Evolutionary conservation across 1,140 invertebrate species (phyloP), one percentile per base, ranked within the genome.

Genomic region (Saxidomus purpurata): DNA sequence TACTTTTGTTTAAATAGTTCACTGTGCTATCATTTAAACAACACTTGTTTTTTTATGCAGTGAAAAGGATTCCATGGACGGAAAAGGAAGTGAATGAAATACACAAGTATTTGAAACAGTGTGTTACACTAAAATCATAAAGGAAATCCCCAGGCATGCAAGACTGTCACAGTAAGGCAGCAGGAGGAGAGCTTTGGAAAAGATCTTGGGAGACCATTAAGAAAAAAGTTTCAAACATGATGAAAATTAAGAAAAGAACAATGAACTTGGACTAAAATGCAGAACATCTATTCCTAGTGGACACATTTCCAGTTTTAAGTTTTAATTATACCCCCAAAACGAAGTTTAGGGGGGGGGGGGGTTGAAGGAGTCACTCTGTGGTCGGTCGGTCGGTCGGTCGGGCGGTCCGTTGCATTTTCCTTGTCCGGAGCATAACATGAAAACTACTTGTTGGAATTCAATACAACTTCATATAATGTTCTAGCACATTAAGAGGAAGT

Each of bases 121-220:
- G n/a, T 40, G 0, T 79, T 52, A 28, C 13, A 8, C 0, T 6
- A 25, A 49, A 28, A 28, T 40, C 40, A 49, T 52, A 49, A 6
- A 79, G 43, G 28, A 79, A 79, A 55, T 79, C 43, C 43, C 76
- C 76, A 8, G 76, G 76, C 2, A 79, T 79, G 76, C 34, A n/a
- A n/a, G 43, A 79, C 13, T 79, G 76, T 52, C 40, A 28, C 8
- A 79, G 76, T 79, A 79, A 79, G 28, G 43, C 19, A 9, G n/a
- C 6, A 13, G 49, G 76, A 15, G 76, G 76, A 79, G 43, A 79
- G 43, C 8, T 79, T 17, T 79, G 40, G 76, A 79, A 79, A 79
- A 79, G 76, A 79, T 15, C 38, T 28, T 79, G 43, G 76, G 76
- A 79, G 40, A 52, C 76, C 38, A 15, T 79, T 6, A 52, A 79